Conservation (phyloP, 2,113 vertebrate species). For the Pavo muticus region DNA sequence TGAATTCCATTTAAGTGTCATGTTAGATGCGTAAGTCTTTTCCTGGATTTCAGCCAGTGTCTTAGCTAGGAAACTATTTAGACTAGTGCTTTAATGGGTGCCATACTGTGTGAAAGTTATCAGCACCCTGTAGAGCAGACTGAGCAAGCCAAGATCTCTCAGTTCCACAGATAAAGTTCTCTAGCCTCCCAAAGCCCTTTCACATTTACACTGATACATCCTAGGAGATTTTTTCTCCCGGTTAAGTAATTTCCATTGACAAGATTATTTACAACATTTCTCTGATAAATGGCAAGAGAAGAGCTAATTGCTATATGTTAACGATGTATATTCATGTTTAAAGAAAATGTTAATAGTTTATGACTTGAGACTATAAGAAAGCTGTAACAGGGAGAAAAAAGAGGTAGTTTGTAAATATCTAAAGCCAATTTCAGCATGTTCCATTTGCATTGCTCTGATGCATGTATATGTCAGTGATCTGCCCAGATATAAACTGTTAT, state of each 20-base stretch:
- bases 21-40: neutral
- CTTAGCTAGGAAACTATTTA: neutral
- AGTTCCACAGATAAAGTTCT: neutral
- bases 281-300: neutral
- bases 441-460: neutral
- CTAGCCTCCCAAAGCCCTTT: neutral
- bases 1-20: slow-evolving; percentile 1
- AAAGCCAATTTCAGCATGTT: neutral
- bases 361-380: neutral
- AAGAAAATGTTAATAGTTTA: neutral
- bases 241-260: neutral
- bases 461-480: neutral
- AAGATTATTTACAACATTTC: neutral
- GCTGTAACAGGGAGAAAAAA: accelerated
- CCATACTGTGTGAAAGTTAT: slow-evolving; percentile 21
- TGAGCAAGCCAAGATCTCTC: neutral
- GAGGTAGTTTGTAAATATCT: neutral
- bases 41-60: slow-evolving; percentile 21
- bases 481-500: neutral
- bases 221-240: neutral
- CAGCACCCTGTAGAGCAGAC: neutral
- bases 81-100: neutral
- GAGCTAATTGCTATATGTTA: neutral
- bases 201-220: neutral
- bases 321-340: neutral